These are phyloP conservation scores for Drosophila kohkoa DNA, from an alignment of 1,140 invertebrate species.

Conservation along the genomic window DNA sequence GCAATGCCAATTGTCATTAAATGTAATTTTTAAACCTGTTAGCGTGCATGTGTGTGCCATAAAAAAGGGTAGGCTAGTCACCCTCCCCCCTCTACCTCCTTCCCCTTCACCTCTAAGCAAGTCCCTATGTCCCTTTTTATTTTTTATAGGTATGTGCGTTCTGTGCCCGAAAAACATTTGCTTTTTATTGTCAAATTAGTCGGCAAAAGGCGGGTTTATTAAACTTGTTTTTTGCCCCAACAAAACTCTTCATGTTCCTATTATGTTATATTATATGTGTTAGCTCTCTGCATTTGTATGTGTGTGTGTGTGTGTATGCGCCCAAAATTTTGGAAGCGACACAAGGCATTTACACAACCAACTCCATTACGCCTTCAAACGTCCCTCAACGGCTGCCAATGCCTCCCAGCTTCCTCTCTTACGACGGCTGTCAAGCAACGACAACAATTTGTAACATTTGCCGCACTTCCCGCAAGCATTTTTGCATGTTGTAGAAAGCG, in stretches of 20 bases:
- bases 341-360: constrained; percentile 46
- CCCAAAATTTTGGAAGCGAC: constrained; percentile 39
- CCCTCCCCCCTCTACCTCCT: background rate
- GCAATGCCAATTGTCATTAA: constrained; percentile 77
- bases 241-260: constrained; percentile 51
- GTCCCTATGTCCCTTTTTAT: constrained; percentile 29
- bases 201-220: constrained; percentile 77
- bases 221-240: constrained; percentile 58
- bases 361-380: constrained; percentile 33
- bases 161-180: constrained; percentile 56
- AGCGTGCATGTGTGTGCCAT: constrained; percentile 70
- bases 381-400: constrained; percentile 9
- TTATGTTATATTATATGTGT: constrained; percentile 48
- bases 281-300: background rate
- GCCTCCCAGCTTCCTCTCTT: constrained; percentile 1
- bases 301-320: constrained; percentile 22
- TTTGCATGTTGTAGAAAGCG: constrained; percentile 26
- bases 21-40: constrained; percentile 83
- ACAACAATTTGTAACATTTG: constrained; percentile 83
- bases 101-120: background rate
- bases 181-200: constrained; percentile 81
- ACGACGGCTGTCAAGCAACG: constrained; percentile 44
- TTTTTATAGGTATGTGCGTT: constrained; percentile 37
- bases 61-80: constrained; percentile 65
- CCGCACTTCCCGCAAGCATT: constrained; percentile 80